Percentiles rank a stretch among this genome's conserved stretches.
Conservation (phyloP, 1,140 invertebrate genomes). For the Pseudomyrmex cubaensis region DNA sequence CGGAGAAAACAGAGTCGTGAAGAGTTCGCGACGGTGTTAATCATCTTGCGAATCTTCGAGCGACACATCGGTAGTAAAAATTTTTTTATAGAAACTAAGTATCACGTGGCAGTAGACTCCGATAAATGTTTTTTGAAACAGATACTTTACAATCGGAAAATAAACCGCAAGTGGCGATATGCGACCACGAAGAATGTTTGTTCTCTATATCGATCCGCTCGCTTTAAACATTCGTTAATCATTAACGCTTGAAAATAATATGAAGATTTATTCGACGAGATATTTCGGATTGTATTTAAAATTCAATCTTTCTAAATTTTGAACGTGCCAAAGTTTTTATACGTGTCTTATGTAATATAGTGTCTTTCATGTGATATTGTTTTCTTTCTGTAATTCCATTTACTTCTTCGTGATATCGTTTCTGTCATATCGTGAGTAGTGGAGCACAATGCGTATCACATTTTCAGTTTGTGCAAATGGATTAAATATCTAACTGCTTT, state of each 20-base stretch:
- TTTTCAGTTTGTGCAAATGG: conserved; percentile 14
- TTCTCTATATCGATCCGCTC: conserved; percentile 10
- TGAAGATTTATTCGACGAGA: neutral
- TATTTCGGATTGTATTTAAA: neutral
- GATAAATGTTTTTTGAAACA: neutral
- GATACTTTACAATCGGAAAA: conserved; percentile 38
- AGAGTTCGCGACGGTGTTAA: neutral
- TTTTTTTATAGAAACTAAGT: neutral
- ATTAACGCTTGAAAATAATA: conserved; percentile 20
- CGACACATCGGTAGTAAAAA: conserved; percentile 14
- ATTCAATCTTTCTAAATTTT: neutral
- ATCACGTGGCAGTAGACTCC: conserved; percentile 1
- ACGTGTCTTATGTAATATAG: neutral
- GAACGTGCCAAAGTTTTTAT: neutral
- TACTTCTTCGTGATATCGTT: neutral
- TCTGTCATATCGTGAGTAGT: neutral
- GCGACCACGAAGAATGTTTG: conserved; percentile 1
- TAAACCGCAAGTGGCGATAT: conserved; percentile 13
- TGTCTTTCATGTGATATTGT: neutral
- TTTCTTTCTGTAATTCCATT: conserved; percentile 21
- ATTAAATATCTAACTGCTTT: conserved; percentile 32
- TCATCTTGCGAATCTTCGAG: neutral
- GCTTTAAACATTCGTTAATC: conserved; percentile 1
- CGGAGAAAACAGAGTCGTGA: neutral
- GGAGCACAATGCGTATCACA: conserved; percentile 5